Evolutionary conservation across 1,140 invertebrate species (phyloP).

Genomic region (Calliphora vicina): DNA sequence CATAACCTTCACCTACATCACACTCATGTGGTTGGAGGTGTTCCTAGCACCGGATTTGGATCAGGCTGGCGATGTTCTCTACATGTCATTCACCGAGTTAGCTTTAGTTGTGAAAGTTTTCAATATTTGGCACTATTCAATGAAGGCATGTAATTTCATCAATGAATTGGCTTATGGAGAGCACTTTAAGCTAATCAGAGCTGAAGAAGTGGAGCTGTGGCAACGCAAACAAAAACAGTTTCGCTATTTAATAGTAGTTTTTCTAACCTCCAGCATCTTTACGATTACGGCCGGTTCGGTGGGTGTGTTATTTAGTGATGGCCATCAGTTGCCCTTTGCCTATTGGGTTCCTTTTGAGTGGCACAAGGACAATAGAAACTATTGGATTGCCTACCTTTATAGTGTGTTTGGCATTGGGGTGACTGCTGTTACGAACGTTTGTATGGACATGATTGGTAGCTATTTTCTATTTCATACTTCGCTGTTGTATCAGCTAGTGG

Average conservation of each 20-base stretch:
- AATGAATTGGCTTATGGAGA: constrained; percentile 38
- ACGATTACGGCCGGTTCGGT: constrained; percentile 47
- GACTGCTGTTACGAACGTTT: constrained; percentile 50
- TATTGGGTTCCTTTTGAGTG: constrained; percentile 57
- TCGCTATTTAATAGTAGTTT: constrained; percentile 45
- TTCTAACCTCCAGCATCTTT: constrained; percentile 44
- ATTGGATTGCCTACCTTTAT: constrained; percentile 52
- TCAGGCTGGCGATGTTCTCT: constrained; percentile 51
- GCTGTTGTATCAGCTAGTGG: constrained; percentile 48
- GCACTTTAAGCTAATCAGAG: constrained; percentile 37
- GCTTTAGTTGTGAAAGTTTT: constrained; percentile 51
- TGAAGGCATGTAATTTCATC: constrained; percentile 44
- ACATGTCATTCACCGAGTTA: constrained; percentile 55
- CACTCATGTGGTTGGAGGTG: constrained; percentile 57
- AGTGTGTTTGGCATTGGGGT: constrained; percentile 46
- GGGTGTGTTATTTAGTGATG: constrained; percentile 46
- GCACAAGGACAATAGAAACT: constrained; percentile 39
- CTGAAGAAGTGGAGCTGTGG: constrained; percentile 44
- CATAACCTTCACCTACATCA: constrained; percentile 50
- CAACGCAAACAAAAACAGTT: constrained; percentile 44
- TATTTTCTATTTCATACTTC: constrained; percentile 56
- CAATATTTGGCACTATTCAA: constrained; percentile 49
- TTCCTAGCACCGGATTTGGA: constrained; percentile 49
- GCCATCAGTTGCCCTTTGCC: constrained; percentile 50
- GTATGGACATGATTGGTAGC: constrained; percentile 51